Evolutionary conservation across 1,140 invertebrate species (phyloP), one percentile per base, ranked within the genome.

Genomic region (Charaxes varanes): DNA sequence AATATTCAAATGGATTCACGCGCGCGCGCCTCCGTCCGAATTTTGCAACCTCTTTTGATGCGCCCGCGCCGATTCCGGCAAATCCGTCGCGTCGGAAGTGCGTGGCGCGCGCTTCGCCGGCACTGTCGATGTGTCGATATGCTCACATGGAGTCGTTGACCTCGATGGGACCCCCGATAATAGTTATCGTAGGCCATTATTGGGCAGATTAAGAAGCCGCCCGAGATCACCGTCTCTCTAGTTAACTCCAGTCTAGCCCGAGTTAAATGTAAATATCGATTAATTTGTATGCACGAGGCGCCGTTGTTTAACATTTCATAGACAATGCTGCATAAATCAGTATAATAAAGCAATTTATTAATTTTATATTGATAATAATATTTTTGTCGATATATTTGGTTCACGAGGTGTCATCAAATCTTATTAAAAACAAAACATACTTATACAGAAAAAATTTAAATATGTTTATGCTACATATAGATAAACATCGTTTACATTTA

Each of bases 11-110:
- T 80, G 62, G 63, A 79, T 78, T 81, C 74, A 82, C 74, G 77
- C 74, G 66, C 76, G 69, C 68, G 73, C 70, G 64, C 61, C 66
- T 58, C 61, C 63, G 71, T 79, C 73, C 76, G 71, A 80, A 83
- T 74, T 80, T 82, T 63, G 76, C 78, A 64, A 57, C 38, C 43
- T 60, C 66, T 62, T 82, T 82, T 82, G 78, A 82, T 72, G 78
- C 73, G 72, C 69, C 74, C 72, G 74, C 78, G 65, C 64, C 78
- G 78, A 80, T 82, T 82, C 78, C 73, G 74, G 73, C 76, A 78
- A 82, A 80, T 80, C 74, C 74, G 78, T 79, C 78, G 69, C 63
- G 71, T 82, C 78, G 78, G 78, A 82, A 82, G 78, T 82, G 70
- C 71, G 70, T 67, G 64, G 64, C 65, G 68, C 62, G 65, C 71